Conservation (phyloP, 2,888 invertebrate genomes). For the Toxonevra muliebris region DNA sequence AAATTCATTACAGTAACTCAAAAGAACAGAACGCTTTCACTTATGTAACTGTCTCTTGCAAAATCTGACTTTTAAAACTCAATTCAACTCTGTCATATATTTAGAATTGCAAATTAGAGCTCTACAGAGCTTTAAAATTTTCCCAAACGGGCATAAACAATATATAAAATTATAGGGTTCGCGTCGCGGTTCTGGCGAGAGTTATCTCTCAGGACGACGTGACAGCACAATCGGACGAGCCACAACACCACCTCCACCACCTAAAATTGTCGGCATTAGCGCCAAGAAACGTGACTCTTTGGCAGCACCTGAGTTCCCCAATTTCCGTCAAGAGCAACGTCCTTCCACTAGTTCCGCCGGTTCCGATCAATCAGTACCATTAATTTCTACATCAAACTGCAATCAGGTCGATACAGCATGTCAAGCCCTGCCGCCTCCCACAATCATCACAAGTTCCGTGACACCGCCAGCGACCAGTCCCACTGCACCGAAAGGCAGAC, state of each 20-base stretch:
- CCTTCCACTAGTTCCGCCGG: slow-evolving; percentile 78
- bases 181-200: slow-evolving; percentile 74
- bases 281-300: slow-evolving; percentile 71
- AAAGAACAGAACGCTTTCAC: no score
- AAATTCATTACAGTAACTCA: no score
- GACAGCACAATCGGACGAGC: slow-evolving; percentile 71
- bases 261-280: slow-evolving; percentile 73
- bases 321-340: slow-evolving; percentile 71
- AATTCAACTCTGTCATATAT: no score
- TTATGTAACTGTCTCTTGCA: no score
- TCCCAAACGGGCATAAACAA: background rate
- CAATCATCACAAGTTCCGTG: slow-evolving; percentile 84
- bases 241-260: slow-evolving; percentile 66
- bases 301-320: slow-evolving; percentile 67
- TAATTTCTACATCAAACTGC: slow-evolving; percentile 52
- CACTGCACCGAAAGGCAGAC: slow-evolving; percentile 72
- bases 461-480: slow-evolving; percentile 86
- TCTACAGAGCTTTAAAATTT: slow-evolving; percentile 13
- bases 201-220: slow-evolving; percentile 74
- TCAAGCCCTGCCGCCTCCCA: slow-evolving; percentile 75
- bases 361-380: slow-evolving; percentile 73
- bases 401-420: slow-evolving; percentile 72
- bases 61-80: no score
- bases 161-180: slow-evolving; percentile 50
- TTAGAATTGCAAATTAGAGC: no score